Base-by-base conservation (phyloP, 1,140 invertebrate species). In the Cylas formicarius region DNA sequence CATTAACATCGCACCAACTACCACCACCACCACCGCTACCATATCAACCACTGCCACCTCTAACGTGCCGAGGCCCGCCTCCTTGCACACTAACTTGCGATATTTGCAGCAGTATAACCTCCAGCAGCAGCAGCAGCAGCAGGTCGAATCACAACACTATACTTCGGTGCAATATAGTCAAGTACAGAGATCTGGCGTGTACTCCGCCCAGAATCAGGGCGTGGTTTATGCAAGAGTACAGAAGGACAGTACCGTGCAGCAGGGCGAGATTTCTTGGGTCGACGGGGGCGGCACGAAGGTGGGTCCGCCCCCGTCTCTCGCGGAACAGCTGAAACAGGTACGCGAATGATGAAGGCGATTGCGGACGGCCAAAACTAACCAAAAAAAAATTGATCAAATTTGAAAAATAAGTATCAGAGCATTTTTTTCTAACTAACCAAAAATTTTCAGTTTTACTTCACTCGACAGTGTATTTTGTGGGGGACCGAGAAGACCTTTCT, bases 321-420 rank as follows among this genome's bases (percentile, higher is more conserved):
- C 84, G 1, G 85, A 89, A 62, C 86, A 90, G 60, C 70, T 89
- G 43, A 86, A 86, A 69, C 84, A 86, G 63, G 83, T 87, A 53
- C 45, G 19, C n/a, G n/a, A n/a, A n/a, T n/a, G n/a, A n/a, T n/a
- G n/a, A n/a, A n/a, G n/a, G n/a, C n/a, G n/a, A n/a, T n/a, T n/a
- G n/a, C n/a, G n/a, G n/a, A n/a, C n/a, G n/a, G n/a, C n/a, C n/a
- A n/a, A n/a, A n/a, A n/a, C n/a, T n/a, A n/a, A n/a, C n/a, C n/a
- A n/a, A n/a, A n/a, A n/a, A n/a, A n/a, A 36, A 13, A 3, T 14
- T 43, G 22, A 7, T 5, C 21, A 35, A 18, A 10, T 9, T n/a
- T n/a, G n/a, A n/a, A n/a, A n/a, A n/a, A n/a, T n/a, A n/a, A n/a
- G n/a, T n/a, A n/a, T n/a, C n/a, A n/a, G n/a, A n/a, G n/a, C n/a